A percentile compares a stretch with the other conserved stretches of the same genome.
Evolutionary conservation across 2,888 invertebrate genomes (phyloP).

Genomic region (Phoenoteleia sp.): DNA sequence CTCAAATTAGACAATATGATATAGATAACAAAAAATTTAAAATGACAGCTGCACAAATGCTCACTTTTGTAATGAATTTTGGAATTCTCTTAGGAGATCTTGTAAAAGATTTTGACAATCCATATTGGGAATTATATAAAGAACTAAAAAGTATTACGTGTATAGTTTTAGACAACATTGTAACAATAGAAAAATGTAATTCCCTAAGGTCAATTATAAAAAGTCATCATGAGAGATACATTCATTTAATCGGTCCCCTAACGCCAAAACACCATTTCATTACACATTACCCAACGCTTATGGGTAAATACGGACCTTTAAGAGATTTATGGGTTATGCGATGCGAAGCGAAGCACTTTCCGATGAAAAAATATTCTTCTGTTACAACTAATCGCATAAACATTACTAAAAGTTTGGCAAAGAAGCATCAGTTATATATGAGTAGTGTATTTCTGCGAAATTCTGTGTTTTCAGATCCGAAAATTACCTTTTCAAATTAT

Average conservation of each 20-base stretch:
- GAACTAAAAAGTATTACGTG: background rate
- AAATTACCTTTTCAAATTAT: background rate
- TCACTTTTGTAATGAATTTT: background rate
- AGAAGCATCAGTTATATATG: conserved; percentile 8
- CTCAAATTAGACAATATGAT: background rate
- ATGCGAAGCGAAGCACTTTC: background rate
- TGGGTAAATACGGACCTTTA: background rate
- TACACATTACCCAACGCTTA: background rate
- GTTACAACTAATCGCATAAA: conserved; percentile 12
- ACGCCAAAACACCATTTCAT: background rate
- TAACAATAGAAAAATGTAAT: background rate
- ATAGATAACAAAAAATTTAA: background rate
- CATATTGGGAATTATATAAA: conserved; percentile 2
- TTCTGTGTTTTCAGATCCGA: background rate
- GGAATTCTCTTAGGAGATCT: conserved; percentile 2
- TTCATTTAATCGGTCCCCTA: background rate
- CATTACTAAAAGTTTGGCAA: background rate
- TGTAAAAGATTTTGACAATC: background rate
- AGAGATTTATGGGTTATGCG: background rate
- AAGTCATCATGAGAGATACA: background rate
- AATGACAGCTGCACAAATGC: conserved; percentile 11
- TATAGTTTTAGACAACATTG: background rate
- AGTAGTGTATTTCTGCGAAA: conserved; percentile 12
- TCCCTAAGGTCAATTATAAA: background rate
- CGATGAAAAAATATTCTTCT: background rate